Evolutionary conservation across 2,797 vertebrate genomes (phyloP), one percentile per base, ranked within the genome.

Genomic region (Melanotaenia parkinsoni): DNA sequence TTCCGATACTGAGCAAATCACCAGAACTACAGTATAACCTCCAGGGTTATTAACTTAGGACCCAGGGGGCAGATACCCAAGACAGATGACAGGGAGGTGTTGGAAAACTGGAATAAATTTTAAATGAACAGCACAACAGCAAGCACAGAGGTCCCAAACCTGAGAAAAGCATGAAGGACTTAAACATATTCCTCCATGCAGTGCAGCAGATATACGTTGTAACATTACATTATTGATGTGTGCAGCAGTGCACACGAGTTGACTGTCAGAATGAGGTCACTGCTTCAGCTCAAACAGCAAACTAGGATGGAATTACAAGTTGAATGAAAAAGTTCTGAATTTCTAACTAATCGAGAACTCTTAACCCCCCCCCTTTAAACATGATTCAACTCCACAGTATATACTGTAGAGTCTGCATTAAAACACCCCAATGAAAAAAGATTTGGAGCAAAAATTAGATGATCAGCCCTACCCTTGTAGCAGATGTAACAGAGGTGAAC

Each of bases 181-280:
- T 63, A 10, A 59, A 53, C 53, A 24, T 16, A 37, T 11, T 53
- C 14, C 3, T 16, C 40, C 8, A 32, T 35, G 26, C 50, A 61
- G 22, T 43, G 12, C 24, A 20, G n/a, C 38, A 64, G 40, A 71
- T 5, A 37, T 45, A 12, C 61, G 58, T 58, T 56, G 67, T 32
- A 68, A 51, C 45, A 54, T 51, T 35, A 40, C 40, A 80, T 72
- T 63, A 63, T 51, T 58, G 70, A 69, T 67, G 63, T 61, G 71
- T 58, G 47, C 32, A 65, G 68, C 45, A 40, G 45, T 0, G 43
- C 1, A 28, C 43, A 58, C 35, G 50, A 30, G 53, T 4, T 9
- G 51, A 59, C 67, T 45, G 67, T 28, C 35, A 12, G 63, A 85
- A 86, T 59, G 43, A 70, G 72, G 74, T 71, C 81, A 77, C 5